Conservation (phyloP, 2,888 invertebrate genomes). For the Psylliodes chrysocephalus region DNA sequence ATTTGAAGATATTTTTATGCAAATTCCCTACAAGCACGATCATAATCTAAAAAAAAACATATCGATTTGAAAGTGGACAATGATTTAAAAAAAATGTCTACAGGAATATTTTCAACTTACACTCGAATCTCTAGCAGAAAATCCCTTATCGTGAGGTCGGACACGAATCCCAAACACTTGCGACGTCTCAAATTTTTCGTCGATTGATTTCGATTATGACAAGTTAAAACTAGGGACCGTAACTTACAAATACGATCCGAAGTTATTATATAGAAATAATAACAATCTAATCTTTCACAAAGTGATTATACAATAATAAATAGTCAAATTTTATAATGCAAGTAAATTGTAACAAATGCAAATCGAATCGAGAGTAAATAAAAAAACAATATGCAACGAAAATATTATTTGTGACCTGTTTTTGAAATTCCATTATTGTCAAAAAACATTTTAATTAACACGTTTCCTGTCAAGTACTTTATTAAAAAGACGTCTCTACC, state of each 20-base stretch:
- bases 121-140: constrained; percentile 50
- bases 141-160: constrained; percentile 52
- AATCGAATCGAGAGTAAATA: not conserved
- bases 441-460: too few species aligned
- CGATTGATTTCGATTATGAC: constrained; percentile 53
- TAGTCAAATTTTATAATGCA: constrained; percentile 25
- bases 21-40: constrained; percentile 29
- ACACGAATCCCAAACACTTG: constrained; percentile 53
- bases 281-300: constrained; percentile 49
- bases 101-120: constrained; percentile 55
- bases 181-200: constrained; percentile 50
- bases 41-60: constrained; percentile 10
- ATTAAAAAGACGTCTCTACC: too few species aligned
- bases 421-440: too few species aligned
- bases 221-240: constrained; percentile 59
- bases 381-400: not conserved
- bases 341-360: constrained; percentile 34
- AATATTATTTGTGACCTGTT: too few species aligned
- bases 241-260: constrained; percentile 66
- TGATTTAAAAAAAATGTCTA: constrained; percentile 45
- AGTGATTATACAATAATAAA: constrained; percentile 42
- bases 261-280: constrained; percentile 49
- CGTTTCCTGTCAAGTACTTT: too few species aligned
- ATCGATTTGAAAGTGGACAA: constrained; percentile 33
- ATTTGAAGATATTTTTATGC: constrained; percentile 8